A percentile compares a stretch with the other conserved stretches of the same genome.
phyloP scores from a whole-genome alignment of 92 coral and sea anemone genomes.

The Epizoanthus fatuus region DNA sequence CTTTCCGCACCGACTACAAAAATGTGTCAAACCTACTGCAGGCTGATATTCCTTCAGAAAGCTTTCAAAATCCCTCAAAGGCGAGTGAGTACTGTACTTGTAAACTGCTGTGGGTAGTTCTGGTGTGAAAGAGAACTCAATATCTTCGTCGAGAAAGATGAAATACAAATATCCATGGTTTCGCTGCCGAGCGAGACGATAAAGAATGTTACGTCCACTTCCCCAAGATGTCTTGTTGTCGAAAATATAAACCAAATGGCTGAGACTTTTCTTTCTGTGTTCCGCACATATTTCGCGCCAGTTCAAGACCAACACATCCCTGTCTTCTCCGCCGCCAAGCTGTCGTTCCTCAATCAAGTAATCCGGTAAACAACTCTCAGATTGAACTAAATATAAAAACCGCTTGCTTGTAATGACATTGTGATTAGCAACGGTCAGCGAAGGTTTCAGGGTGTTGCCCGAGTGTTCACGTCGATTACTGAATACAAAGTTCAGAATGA shows the following conservation, averaged over 20 bases:
- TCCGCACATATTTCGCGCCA: slow-evolving; percentile 80
- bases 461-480: not conserved
- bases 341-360: slow-evolving; percentile 60
- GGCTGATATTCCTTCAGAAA: slow-evolving; percentile 86
- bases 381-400: slow-evolving; percentile 85
- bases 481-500: slow-evolving; percentile 9
- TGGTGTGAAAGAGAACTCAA: slow-evolving; percentile 78
- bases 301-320: slow-evolving; percentile 83
- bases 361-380: slow-evolving; percentile 83
- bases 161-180: slow-evolving; percentile 75
- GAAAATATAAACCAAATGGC: slow-evolving; percentile 66
- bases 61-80: slow-evolving; percentile 81
- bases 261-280: slow-evolving; percentile 10
- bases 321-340: slow-evolving; percentile 57
- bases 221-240: slow-evolving; percentile 87
- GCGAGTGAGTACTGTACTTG: slow-evolving; percentile 31
- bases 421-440: not conserved
- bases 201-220: slow-evolving; percentile 83
- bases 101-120: slow-evolving; percentile 50
- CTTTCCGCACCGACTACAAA: slow-evolving; percentile 90
- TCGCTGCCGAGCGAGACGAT: slow-evolving; percentile 63
- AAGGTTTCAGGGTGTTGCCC: not conserved
- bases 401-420: not conserved
- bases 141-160: slow-evolving; percentile 89
- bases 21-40: slow-evolving; percentile 85